These are phyloP conservation scores for Spialia ferax DNA, from an alignment of 2,888 invertebrate genomes.

Conservation along the genomic window DNA sequence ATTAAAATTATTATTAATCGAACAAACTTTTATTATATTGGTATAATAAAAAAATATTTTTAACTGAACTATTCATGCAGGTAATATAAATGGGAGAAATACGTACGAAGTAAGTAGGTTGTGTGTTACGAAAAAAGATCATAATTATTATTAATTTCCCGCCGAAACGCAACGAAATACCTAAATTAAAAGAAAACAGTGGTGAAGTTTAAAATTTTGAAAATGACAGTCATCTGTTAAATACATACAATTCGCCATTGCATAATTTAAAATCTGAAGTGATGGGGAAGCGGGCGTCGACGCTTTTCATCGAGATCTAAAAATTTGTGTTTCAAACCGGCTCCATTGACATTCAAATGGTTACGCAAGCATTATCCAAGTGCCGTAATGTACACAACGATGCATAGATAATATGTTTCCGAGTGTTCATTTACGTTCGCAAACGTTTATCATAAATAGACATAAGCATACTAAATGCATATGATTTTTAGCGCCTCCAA, in stretches of 20 bases:
- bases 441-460: slow-evolving; percentile 39
- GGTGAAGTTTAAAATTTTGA: too few species aligned
- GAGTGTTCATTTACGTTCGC: slow-evolving; percentile 27
- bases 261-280: slow-evolving; percentile 69
- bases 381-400: slow-evolving; percentile 44
- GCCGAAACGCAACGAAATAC: neutral
- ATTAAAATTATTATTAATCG: too few species aligned
- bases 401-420: slow-evolving; percentile 17
- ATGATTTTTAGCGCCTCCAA: slow-evolving; percentile 13
- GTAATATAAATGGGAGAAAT: too few species aligned
- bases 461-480: neutral
- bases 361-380: slow-evolving; percentile 63
- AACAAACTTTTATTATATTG: too few species aligned
- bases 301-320: slow-evolving; percentile 63
- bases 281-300: slow-evolving; percentile 58
- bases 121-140: too few species aligned
- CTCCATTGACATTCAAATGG: slow-evolving; percentile 71
- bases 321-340: slow-evolving; percentile 69
- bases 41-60: too few species aligned
- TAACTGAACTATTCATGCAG: too few species aligned
- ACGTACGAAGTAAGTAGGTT: too few species aligned
- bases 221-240: slow-evolving; percentile 61
- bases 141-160: neutral
- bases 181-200: too few species aligned
- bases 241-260: slow-evolving; percentile 65